Evolutionary conservation across 1,140 invertebrate genomes (phyloP), one percentile per base, ranked within the genome.

Genomic region (Papilio polyxenes): DNA sequence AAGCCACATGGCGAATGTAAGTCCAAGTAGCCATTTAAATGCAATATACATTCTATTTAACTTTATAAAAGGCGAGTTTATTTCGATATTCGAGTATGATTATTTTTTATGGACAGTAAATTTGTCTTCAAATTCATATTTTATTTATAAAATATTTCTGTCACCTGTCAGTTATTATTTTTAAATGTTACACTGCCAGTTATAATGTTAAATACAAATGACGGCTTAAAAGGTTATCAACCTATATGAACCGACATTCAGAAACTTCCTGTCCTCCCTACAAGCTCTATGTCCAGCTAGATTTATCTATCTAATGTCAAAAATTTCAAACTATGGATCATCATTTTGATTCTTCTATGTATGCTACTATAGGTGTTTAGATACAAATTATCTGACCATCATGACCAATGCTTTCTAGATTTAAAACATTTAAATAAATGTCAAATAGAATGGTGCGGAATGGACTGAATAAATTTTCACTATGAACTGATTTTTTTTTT

Each of bases 41-140:
- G 93, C 93, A 85, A 94, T 91, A 84, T 92, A 94, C 92, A 94
- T 93, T 86, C 20, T 86, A 82, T 84, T 56, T 69, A 31, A 53
- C 65, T 79, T 78, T 62, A 44, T 65, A 79, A 31, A 31, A 80
- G 20, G 9, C n/a, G 44, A 44, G 31, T 40, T 69, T 17, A 40
- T 48, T 62, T 48, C 44, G 11, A 44, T 56, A 37, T 65, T 80
- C 48, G 0, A 80, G 23, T n/a, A 23, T 31, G 78, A 69, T 80
- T 80, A 65, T 80, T 62, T 53, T 49, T 77, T 83, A 37, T 56
- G 53, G 82, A 86, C 84, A 78, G 85, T 83, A 59, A 89, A 86
- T 89, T 90, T 88, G 37, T 69, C 20, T 69, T 49, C 78, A 65
- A 65, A 77, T 77, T 80, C 62, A 80, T 80, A 48, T 40, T 80